These are phyloP conservation scores for Drosophila orena DNA, from an alignment of 1,140 invertebrate genomes.

Conservation along the genomic window DNA sequence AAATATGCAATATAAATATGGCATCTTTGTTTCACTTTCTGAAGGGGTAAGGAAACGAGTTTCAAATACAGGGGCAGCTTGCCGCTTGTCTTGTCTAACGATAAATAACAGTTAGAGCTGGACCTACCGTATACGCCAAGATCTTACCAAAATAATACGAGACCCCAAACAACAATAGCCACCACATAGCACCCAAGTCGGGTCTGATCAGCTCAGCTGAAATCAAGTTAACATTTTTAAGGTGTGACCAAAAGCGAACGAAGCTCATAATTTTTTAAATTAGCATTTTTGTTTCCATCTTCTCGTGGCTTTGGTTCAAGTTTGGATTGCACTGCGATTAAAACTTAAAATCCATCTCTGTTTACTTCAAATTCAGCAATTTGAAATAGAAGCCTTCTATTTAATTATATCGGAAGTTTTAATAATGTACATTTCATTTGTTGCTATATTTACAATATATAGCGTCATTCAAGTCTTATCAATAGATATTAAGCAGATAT, in stretches of 20 bases:
- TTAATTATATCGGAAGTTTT: no score
- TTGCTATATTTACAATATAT: no score
- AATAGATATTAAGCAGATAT: no score
- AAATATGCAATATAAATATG: slow-evolving; percentile 79
- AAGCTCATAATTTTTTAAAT: slow-evolving; percentile 84
- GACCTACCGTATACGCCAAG: slow-evolving; percentile 75
- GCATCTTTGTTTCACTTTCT: slow-evolving; percentile 31
- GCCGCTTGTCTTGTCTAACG: slow-evolving; percentile 80
- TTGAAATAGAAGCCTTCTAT: no score
- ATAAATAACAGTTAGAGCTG: slow-evolving; percentile 81
- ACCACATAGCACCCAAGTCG: slow-evolving; percentile 2
- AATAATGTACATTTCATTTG: no score
- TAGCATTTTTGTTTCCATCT: slow-evolving; percentile 74
- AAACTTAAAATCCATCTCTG: not conserved
- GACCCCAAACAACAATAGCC: slow-evolving; percentile 6
- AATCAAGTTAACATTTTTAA: slow-evolving; percentile 71
- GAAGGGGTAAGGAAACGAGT: slow-evolving; percentile 3
- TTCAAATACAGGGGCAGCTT: slow-evolving; percentile 58
- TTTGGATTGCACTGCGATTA: slow-evolving; percentile 13
- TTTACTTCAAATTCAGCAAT: no score
- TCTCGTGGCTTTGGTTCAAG: slow-evolving; percentile 20
- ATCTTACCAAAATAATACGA: slow-evolving; percentile 27
- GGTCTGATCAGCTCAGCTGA: slow-evolving; percentile 31
- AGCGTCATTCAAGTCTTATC: no score
- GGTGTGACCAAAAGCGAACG: slow-evolving; percentile 83